Base-by-base conservation (phyloP, 2,797 vertebrate species). In the Glossophaga mutica region DNA sequence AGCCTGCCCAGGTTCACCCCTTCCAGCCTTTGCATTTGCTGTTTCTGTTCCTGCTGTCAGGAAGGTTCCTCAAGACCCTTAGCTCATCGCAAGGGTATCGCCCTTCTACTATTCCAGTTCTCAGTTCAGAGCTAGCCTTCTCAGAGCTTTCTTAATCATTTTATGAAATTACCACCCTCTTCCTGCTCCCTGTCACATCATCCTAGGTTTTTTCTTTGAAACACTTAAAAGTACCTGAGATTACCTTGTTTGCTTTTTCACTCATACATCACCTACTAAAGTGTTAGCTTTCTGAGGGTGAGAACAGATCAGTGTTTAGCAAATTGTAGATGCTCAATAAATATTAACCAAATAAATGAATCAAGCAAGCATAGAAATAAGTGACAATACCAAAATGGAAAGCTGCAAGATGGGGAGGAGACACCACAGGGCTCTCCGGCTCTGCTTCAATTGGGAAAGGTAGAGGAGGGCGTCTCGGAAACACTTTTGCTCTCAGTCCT, bases 1-100 rank as follows among this genome's bases (percentile, higher is more conserved):
- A 12, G 11, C 11, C 42, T n/a, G 42, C 71, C 26, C 1, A 4
- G 10, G 1, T 5, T n/a, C 6, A 6, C 46, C 22, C 2, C 19
- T 81, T 37, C 19, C n/a, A 65, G 62, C 50, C 9, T 67, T 12
- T 32, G 37, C 44, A 37, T 19, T 21, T 81, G 59, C 57, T 29
- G 15, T 73, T 70, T 83, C 78, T 11, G 6, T 26, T 68, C 44
- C 70, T 52, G 83, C 46, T 71, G 32, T 73, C 14, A 1, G 1
- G 39, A 74, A 2, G 12, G 14, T 19, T 34, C 76, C 21, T 8
- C n/a, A 55, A 37, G n/a, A 15, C 24, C 34, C 24, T 82, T 52
- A 9, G 15, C 50, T 44, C 29, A 0, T 5, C 34, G 57, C 57
- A 29, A 37, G 3, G 1, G 2, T 42, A 16, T 78, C 19, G 14